Evolutionary conservation across 2,797 vertebrate genomes (phyloP).

Genomic region (Pangasius macronema): DNA sequence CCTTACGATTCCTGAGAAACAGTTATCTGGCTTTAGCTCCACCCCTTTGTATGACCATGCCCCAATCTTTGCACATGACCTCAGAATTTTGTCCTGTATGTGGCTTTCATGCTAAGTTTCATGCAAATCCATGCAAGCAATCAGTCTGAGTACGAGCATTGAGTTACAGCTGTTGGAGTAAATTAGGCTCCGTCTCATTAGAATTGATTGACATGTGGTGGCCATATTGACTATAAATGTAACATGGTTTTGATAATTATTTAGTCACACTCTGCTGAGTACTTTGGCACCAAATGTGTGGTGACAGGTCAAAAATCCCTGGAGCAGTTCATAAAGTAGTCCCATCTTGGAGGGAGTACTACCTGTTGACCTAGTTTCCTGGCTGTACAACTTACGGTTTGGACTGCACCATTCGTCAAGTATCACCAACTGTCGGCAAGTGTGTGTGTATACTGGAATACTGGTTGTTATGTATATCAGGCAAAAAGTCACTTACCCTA

Average conservation of each 20-base stretch:
- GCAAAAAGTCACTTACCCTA: slow-evolving; percentile 85
- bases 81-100: background rate
- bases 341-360: background rate
- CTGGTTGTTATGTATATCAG: background rate
- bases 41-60: background rate
- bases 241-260: background rate
- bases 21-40: background rate
- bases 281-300: background rate
- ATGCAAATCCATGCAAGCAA: background rate
- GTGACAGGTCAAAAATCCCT: background rate
- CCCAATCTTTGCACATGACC: background rate
- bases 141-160: background rate
- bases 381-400: background rate
- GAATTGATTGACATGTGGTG: background rate
- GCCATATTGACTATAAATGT: background rate
- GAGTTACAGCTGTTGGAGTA: background rate
- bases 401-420: background rate
- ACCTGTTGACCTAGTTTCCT: background rate
- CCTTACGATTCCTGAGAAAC: background rate
- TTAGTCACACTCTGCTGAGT: background rate
- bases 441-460: background rate
- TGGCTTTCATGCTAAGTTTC: background rate
- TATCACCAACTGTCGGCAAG: background rate
- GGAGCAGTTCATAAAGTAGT: background rate
- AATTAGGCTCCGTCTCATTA: background rate